Conservation (phyloP, 2,888 invertebrate genomes). For the Diarsia dahlii region DNA sequence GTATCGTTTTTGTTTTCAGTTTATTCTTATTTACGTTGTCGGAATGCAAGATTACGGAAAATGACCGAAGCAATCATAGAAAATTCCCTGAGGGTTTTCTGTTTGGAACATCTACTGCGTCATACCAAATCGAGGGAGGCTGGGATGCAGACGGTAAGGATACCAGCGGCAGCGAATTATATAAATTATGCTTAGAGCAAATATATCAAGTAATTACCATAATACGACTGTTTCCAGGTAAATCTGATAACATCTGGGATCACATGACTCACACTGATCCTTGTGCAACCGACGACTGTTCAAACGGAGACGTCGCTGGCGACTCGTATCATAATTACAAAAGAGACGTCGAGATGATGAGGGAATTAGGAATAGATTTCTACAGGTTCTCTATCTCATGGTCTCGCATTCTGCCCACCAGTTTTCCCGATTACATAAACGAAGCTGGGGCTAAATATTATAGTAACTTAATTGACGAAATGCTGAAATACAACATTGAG, state of each 20-base stretch:
- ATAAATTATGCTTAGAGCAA: background rate
- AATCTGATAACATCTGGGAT: conserved; percentile 92
- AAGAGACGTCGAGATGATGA: conserved; percentile 88
- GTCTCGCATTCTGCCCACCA: conserved; percentile 91
- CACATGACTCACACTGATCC: conserved; percentile 85
- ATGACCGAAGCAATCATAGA: conserved; percentile 7
- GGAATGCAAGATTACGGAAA: conserved; percentile 6
- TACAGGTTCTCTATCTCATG: conserved; percentile 92
- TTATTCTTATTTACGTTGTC: conserved; percentile 13
- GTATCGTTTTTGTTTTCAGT: conserved; percentile 8
- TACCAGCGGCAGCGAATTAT: background rate
- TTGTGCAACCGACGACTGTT: conserved; percentile 86
- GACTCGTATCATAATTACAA: conserved; percentile 92
- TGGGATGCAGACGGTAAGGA: conserved; percentile 73
- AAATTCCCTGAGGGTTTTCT: conserved; percentile 56
- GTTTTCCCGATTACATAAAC: conserved; percentile 89
- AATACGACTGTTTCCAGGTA: conserved; percentile 77
- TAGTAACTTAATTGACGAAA: conserved; percentile 88
- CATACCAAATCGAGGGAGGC: conserved; percentile 73
- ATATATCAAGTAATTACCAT: background rate
- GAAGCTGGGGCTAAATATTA: conserved; percentile 80
- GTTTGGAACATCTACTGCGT: conserved; percentile 71
- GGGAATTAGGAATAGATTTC: conserved; percentile 84
- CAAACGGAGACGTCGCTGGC: conserved; percentile 91
- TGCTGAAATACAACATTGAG: conserved; percentile 90